Evolutionary conservation across 2,113 vertebrate species (phyloP), one percentile per base, ranked within the genome.

Genomic region (Etheostoma spectabile): DNA sequence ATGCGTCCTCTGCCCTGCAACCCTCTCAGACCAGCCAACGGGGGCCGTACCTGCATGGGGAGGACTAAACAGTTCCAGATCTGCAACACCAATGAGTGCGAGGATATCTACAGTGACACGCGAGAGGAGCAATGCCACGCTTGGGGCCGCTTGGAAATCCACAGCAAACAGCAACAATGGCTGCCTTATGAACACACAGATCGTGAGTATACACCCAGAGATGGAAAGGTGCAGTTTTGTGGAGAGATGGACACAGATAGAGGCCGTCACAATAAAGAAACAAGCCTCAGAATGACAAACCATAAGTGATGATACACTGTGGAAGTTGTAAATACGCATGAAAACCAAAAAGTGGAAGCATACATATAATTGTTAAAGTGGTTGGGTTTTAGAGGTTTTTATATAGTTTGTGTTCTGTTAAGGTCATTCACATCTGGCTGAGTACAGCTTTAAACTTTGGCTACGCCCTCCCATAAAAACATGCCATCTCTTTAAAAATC

Each of bases 121-220:
- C 93, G 98, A 15, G 98, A 97, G 89, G 96, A 99, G 73, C 97
- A 99, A 82, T 99, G 98, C 88, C 92, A 89, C 0, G 94, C 96
- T 73, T 96, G 94, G 96, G 96, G 99, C 38, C 96, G 94, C 87
- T 97, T 97, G 15, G 96, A 98, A 90, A 94, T 97, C 68, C 95
- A 97, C 33, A 95, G 96, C 56, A 90, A 83, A 3, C 97, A 97
- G 87, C 97, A 99, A 93, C 96, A 97, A 87, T 99, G 97, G 98
- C 95, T 99, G 80, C 97, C 98, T 89, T 97, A 97, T 6, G 98
- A 99, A 83, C 98, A 99, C 52, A 83, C 92, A 0, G 98, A 99
- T 46, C 91, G 97, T 99, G 92, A 96, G 96, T 95, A 66, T 21
- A 38, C 65, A 55, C 22, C 49, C 48, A 2, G 62, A 72, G 2